Conservation (phyloP, 1,140 invertebrate genomes). For the Drosophila elegans region DNA sequence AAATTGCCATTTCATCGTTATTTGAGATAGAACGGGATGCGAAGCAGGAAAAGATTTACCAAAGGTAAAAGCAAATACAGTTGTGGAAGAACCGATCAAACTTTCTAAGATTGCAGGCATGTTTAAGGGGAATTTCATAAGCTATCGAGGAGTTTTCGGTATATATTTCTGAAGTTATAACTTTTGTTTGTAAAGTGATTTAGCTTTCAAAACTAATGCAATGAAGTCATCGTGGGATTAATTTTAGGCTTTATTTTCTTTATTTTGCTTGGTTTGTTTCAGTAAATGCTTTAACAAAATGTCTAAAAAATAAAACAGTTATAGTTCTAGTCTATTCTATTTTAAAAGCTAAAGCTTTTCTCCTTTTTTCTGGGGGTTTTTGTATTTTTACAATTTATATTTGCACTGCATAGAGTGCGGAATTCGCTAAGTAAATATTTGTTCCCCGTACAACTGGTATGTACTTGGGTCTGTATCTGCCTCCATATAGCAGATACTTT, state of each 20-base stretch:
- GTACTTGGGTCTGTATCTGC: constrained; percentile 16
- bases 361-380: constrained; percentile 34
- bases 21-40: constrained; percentile 24
- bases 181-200: background rate
- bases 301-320: background rate
- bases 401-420: constrained; percentile 58
- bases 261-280: background rate
- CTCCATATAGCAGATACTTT: constrained; percentile 16
- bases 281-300: background rate
- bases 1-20: constrained; percentile 74
- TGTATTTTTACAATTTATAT: constrained; percentile 39
- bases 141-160: background rate
- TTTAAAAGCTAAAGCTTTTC: background rate
- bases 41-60: constrained; percentile 27
- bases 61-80: constrained; percentile 21
- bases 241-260: background rate
- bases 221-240: background rate
- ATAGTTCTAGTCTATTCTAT: background rate
- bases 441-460: constrained; percentile 47
- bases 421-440: constrained; percentile 79
- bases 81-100: constrained; percentile 5
- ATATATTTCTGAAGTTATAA: constrained; percentile 29
- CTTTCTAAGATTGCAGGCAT: constrained; percentile 16
- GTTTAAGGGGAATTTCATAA: constrained; percentile 14
- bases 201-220: background rate